phyloP scores from a whole-genome alignment of 2,888 invertebrate species.

The Lysandra bellargus region DNA sequence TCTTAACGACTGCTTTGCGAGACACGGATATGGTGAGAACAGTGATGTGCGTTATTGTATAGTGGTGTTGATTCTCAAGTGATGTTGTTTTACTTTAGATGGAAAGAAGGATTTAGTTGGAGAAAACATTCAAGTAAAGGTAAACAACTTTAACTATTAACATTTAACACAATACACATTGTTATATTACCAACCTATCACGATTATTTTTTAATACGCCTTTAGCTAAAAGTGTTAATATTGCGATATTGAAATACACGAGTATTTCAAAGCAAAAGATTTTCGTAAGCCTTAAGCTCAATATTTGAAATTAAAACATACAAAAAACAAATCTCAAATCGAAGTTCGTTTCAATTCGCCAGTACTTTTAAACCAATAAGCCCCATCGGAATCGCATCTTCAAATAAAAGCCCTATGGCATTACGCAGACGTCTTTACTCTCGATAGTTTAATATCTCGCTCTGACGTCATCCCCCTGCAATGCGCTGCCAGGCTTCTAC shows the following conservation, averaged over 20 bases:
- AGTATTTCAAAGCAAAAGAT: neutral
- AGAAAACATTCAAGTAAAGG: neutral
- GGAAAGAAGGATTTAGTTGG: neutral
- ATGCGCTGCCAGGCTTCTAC: slow-evolving; percentile 43
- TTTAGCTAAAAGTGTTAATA: neutral
- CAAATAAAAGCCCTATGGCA: slow-evolving; percentile 32
- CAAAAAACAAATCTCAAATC: slow-evolving; percentile 3
- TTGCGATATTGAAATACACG: neutral
- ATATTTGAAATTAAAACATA: neutral
- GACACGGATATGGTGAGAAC: neutral
- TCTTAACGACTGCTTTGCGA: neutral
- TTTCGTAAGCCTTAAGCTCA: neutral
- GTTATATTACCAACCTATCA: no score
- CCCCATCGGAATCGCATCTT: slow-evolving; percentile 39
- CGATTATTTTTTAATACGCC: no score
- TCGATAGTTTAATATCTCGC: slow-evolving; percentile 44
- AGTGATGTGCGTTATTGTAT: neutral
- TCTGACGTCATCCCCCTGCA: slow-evolving; percentile 45
- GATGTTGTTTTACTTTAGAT: neutral
- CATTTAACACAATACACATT: no score
- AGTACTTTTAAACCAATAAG: slow-evolving; percentile 41
- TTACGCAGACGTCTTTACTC: slow-evolving; percentile 33
- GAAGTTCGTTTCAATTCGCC: slow-evolving; percentile 39
- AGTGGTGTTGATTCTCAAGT: neutral
- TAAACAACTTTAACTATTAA: neutral